A percentile compares a stretch with the other conserved stretches of the same genome.
Evolutionary conservation across 2,888 invertebrate genomes (phyloP).

Genomic region (Drosophila kanekoi): DNA sequence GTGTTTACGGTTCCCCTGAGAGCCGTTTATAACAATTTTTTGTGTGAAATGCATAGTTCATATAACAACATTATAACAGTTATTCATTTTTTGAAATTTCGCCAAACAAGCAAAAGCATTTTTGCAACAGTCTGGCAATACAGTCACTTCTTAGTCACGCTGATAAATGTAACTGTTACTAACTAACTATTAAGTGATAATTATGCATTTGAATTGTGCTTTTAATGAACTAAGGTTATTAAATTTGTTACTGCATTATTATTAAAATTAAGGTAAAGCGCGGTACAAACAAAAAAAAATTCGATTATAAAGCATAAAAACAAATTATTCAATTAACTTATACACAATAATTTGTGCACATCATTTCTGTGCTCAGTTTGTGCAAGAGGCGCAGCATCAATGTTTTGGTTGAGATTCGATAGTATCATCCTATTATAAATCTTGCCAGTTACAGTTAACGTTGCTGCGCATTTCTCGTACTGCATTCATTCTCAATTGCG

Average conservation of each 20-base stretch:
- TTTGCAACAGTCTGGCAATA: conserved; percentile 10
- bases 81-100: conserved; percentile 2
- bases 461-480: not conserved
- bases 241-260: no score
- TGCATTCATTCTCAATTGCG: conserved; percentile 27
- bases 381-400: not conserved
- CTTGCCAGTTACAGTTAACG: not conserved
- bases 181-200: not conserved
- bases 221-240: no score
- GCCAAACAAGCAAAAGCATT: not conserved
- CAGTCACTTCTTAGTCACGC: not conserved
- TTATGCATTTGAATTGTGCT: no score
- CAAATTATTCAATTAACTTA: not conserved
- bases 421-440: conserved; percentile 21
- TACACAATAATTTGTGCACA: no score
- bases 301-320: not conserved
- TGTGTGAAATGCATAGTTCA: not conserved
- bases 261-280: no score
- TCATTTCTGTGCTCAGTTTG: not conserved
- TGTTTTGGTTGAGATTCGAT: not conserved
- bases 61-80: conserved; percentile 12
- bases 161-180: conserved; percentile 3
- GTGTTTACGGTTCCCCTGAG: conserved; percentile 3
- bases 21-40: not conserved
- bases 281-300: no score